Evolutionary conservation across 2,797 vertebrate genomes (phyloP), one percentile per base, ranked within the genome.

Genomic region (Sibirionetta formosa): DNA sequence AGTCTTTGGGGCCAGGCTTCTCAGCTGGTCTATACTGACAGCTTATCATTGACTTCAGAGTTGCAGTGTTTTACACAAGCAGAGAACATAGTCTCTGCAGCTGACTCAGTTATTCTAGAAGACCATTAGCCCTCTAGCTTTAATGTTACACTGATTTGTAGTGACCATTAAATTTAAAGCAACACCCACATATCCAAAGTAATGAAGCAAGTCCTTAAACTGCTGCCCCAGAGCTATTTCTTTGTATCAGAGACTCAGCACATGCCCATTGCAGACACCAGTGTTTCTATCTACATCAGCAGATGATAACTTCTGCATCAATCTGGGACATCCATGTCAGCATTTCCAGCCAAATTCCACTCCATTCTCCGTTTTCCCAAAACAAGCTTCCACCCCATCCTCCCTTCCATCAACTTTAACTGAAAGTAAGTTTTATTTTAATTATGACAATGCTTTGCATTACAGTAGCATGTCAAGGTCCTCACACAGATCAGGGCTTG

Each of bases 111-210:
- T 94, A 86, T 77, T 90, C 70, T 82, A 78, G 61, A 75, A 68
- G 64, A 75, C 68, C 50, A 81, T 95, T 94, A 95, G 73, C 91
- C 85, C 88, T 90, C 77, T 66, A 94, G 92, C 94, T 90, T 93
- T 69, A 69, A 38, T 38, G 19, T 92, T 93, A 92, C 63, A 77
- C 83, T 95, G 88, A 95, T 94, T 95, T 92, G 66, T 56, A 68
- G 66, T 68, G 89, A 96, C 80, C 79, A 77, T 91, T 94, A 87
- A 46, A 95, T 78, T 76, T 86, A 82, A 86, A 90, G 82, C 75
- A 90, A 78, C 33, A 84, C 57, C 75, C 72, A 63, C 86, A 46
- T 10, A 70, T 46, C 68, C 57, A 29, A 66, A 93, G 61, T 86
- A 88, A 91, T 71, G 65, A 92, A 91, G 29, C 33, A 76, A 71